These are phyloP conservation scores for Coptodon rendalli DNA, from an alignment of 2,113 vertebrate genomes.

Conservation along the genomic window DNA sequence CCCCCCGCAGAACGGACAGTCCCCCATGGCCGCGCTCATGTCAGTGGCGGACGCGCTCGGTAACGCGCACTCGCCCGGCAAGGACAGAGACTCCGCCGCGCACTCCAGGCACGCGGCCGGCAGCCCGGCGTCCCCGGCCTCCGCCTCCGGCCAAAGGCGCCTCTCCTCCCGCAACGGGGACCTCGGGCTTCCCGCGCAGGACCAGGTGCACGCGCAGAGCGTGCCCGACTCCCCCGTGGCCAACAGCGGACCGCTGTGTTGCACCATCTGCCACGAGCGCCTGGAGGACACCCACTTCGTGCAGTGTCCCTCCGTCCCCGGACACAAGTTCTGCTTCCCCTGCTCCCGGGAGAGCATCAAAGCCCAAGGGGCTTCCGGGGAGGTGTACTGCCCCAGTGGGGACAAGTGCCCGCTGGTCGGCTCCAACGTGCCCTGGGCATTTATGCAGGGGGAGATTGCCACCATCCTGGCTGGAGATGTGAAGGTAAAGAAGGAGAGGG, in stretches of 20 bases:
- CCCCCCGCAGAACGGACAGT: constrained; percentile 83
- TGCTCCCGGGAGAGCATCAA: constrained; percentile 98
- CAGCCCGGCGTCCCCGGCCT: constrained; percentile 85
- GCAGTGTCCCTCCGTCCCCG: constrained; percentile 90
- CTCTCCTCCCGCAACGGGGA: constrained; percentile 71
- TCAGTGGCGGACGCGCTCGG: constrained; percentile 88
- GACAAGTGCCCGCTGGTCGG: constrained; percentile 94
- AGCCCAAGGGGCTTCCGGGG: constrained; percentile 89
- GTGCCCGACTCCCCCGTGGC: constrained; percentile 86
- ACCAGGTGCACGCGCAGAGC: constrained; percentile 77
- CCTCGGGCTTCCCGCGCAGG: constrained; percentile 65
- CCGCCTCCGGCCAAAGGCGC: constrained; percentile 80
- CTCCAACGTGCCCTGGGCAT: constrained; percentile 95
- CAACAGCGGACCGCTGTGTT: constrained; percentile 86
- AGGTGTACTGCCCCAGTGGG: constrained; percentile 96
- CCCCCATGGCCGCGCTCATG: constrained; percentile 89
- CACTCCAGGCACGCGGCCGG: constrained; percentile 77
- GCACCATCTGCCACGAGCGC: constrained; percentile 92
- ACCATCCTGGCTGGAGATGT: constrained; percentile 96
- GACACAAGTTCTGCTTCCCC: constrained; percentile 97
- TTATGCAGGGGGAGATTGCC: constrained; percentile 97
- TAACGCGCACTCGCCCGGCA: constrained; percentile 81
- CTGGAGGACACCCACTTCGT: constrained; percentile 98
- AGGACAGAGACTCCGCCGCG: constrained; percentile 86
- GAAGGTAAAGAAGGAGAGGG: constrained; percentile 95